A percentile compares a stretch with the other conserved stretches of the same genome.
These are phyloP conservation scores for Zaprionus vittiger DNA, from an alignment of 1,140 invertebrate genomes.

Conservation along the genomic window DNA sequence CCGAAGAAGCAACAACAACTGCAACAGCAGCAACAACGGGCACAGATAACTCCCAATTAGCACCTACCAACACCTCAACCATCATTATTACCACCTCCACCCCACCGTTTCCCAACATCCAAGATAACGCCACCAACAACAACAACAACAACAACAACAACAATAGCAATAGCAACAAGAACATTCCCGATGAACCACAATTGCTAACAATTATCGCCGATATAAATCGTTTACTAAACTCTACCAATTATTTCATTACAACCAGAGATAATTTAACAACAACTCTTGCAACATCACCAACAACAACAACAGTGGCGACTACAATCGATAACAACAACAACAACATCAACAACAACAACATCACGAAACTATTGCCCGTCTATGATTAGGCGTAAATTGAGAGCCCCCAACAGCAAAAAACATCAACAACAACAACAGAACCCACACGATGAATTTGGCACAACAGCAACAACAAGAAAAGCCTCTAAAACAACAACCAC, in stretches of 20 bases:
- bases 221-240: constrained; percentile 84
- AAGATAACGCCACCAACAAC: constrained; percentile 14
- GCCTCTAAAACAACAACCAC: constrained; percentile 7
- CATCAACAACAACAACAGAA: constrained; percentile 19
- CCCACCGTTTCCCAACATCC: constrained; percentile 29
- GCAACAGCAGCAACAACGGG: constrained; percentile 31
- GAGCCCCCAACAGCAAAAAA: constrained; percentile 18
- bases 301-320: constrained; percentile 58
- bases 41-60: constrained; percentile 40
- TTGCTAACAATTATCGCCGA: constrained; percentile 75
- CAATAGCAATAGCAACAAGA: constrained; percentile 53
- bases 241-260: constrained; percentile 84
- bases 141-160: constrained; percentile 23
- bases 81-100: constrained; percentile 32
- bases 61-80: constrained; percentile 41
- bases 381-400: constrained; percentile 52
- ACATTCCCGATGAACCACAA: constrained; percentile 76
- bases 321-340: constrained; percentile 47
- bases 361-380: constrained; percentile 73
- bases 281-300: constrained; percentile 49
- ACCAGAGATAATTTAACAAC: constrained; percentile 79
- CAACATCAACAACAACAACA: constrained; percentile 60
- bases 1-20: constrained; percentile 3
- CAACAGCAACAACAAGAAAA: constrained; percentile 16
- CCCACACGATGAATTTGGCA: constrained; percentile 10